Evolutionary conservation across 2,888 invertebrate genomes (phyloP), one percentile per base, ranked within the genome.

Genomic region (Ormia ochracea): DNA sequence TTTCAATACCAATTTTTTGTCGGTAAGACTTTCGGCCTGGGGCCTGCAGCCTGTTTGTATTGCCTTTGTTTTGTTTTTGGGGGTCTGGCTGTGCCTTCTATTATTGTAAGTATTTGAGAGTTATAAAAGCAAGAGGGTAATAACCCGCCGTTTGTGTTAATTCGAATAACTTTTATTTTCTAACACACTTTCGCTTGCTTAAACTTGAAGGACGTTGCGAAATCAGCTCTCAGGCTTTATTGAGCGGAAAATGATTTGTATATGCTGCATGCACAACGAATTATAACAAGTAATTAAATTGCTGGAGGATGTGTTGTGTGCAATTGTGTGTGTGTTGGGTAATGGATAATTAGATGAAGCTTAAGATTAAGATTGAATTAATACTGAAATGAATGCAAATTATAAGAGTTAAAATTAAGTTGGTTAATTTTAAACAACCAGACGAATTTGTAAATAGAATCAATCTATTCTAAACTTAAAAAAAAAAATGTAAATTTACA

Each of bases 71-170:
- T 31, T 61, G 52, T 38, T 38, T 33, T 31, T 61, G 52, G 28
- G 36, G 65, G 2, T 10, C 9, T 52, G 33, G 31, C 17, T 23
- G 59, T 65, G 41, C 19, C 48, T 56, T 58, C 41, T 74, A 50
- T 63, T 69, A 54, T 74, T 65, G 26, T 61, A 41, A 63, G 28
- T 17, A 17, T 50, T 65, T 66, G 10, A 26, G 19, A 70, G 38
- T 28, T 70, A 38, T 3, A 28, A 21, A 9, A 19, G 14, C 52
- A 66, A 66, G 23, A 48, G 17, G 19, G 33, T 10, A 41, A 73
- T 72, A 76, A 80, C 41, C 72, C n/a, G n/a, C 33, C 33, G 33
- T 76, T 80, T 50, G 56, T 63, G 66, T 68, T 76, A 76, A 80
- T 68, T 28, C 76, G 61, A 58, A 76, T 56, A 72, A 69, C 66